Evolutionary conservation across 2,113 vertebrate genomes (phyloP), one percentile per base, ranked within the genome.

Genomic region (Tragulus kanchil): DNA sequence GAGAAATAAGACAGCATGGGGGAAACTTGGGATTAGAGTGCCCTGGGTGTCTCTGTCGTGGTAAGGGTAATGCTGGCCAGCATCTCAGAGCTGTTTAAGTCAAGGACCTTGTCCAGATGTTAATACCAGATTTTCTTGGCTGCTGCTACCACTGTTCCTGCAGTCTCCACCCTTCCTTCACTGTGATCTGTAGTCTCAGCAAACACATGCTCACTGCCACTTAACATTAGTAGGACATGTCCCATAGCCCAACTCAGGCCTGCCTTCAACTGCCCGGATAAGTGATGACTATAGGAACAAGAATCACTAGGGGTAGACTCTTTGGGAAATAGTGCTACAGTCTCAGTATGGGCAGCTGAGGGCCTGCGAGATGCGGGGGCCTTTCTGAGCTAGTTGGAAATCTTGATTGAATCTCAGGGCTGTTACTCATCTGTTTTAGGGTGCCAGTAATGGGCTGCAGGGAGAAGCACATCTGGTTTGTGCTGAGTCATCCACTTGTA

Each of bases 401-500:
- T 90, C 31, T 82, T 96, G 62, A 59, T 31, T 97, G 86, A 93
- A 78, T 71, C 17, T 94, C 23, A 17, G 73, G 85, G 31, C 48
- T 91, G 93, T 87, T 93, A 69, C 54, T 97, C 97, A 98, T 79
- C 6, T 0, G 0, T 50, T 90, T 89, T 3, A 3, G 79, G 84
- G 61, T 54, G 56, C 16, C 1, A 73, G 31, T 36, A 58, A 73
- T 64, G 61, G 69, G 52, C 25, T 96, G 84, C 36, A 73, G 25
- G 69, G 87, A 95, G 67, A 85, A 21, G 84, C 61, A 42, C 94
- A 97, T 90, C 67, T 97, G 50, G 9, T 97, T 97, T 97, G 15
- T 97, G 95, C 90, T 98, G 26, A 82, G n/a, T 93, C 93, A 97
- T 2, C 21, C 23, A n/a, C 91, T 97, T 92, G 65, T 86, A 45